A percentile compares a stretch with the other conserved stretches of the same genome.
These are phyloP conservation scores for Eremobia ochroleuca DNA, from an alignment of 2,888 invertebrate genomes.

Conservation along the genomic window DNA sequence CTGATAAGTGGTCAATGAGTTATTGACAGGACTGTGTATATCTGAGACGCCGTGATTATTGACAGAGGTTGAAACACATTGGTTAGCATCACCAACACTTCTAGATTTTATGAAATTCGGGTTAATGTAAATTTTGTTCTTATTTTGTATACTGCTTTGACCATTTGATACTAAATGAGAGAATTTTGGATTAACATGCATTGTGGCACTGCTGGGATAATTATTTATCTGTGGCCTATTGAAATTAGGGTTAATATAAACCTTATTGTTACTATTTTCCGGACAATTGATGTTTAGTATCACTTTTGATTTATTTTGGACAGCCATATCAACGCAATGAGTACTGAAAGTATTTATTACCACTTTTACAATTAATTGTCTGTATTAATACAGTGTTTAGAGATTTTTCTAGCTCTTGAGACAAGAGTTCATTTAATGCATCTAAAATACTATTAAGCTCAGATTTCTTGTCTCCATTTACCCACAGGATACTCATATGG, in stretches of 20 bases:
- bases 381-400: conserved; percentile 88
- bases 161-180: conserved; percentile 65
- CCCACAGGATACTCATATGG: conserved; percentile 96
- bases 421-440: conserved; percentile 85
- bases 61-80: not conserved
- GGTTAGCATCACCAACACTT: conserved; percentile 18
- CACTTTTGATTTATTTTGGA: conserved; percentile 43
- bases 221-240: conserved; percentile 68
- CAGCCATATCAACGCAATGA: conserved; percentile 78
- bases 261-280: conserved; percentile 74
- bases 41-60: conserved; percentile 3
- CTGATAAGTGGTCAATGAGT: not conserved
- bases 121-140: conserved; percentile 86
- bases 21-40: not conserved
- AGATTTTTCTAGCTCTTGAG: conserved; percentile 77
- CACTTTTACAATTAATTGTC: conserved; percentile 93
- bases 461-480: conserved; percentile 92
- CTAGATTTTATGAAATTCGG: conserved; percentile 82
- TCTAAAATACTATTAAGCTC: conserved; percentile 87
- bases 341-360: conserved; percentile 94
- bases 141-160: conserved; percentile 57
- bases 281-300: conserved; percentile 60
- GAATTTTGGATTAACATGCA: conserved; percentile 84
- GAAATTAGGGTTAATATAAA: conserved; percentile 87
- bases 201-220: conserved; percentile 60